Evolutionary conservation across 2,888 invertebrate genomes (phyloP), one percentile per base, ranked within the genome.

Genomic region (Dioctria linearis): DNA sequence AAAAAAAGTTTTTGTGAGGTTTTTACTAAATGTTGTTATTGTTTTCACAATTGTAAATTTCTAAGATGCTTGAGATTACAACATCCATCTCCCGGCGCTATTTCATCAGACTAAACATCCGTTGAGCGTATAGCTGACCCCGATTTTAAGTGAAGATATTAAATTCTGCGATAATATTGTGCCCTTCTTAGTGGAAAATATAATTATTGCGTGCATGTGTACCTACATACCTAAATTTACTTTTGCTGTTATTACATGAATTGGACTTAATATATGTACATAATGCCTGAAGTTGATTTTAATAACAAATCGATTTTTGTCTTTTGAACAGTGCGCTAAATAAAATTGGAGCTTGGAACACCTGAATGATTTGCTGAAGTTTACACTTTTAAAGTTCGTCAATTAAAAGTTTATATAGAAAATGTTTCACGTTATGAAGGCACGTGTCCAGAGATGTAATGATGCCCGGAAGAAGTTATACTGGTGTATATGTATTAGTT

Each of bases 151-250:
- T 67, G 25, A 13, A 51, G 51, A 25, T 25, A 25, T 25, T 25
- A 25, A 25, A 25, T 25, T 25, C 25, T 67, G 67, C 46, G 49
- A 37, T 67, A 67, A 67, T 51, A 49, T 69, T 37, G 51, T 4
- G 69, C 69, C 25, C 25, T 37, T 69, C 49, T 69, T 69, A 49
- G 49, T 69, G 69, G 51, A 69, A 69, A 69, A 49, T 51, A 37
- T 51, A 37, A 25, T 39, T 49, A 13, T 54, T 49, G 69, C 49
- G 49, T 69, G 69, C 51, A 69, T 51, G 69, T 11, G 39, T 69
- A 51, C 11, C 42, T 46, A 11, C 54, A 54, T 8, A 25, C 40
- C 42, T 63, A 65, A 69, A 69, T 25, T 69, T 25, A 39, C 37
- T 69, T 25, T 51, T 69, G 49, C 39, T 67, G 49, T 46, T 25